phyloP scores from a whole-genome alignment of 2,888 invertebrate species.

The Saturnia japonica region DNA sequence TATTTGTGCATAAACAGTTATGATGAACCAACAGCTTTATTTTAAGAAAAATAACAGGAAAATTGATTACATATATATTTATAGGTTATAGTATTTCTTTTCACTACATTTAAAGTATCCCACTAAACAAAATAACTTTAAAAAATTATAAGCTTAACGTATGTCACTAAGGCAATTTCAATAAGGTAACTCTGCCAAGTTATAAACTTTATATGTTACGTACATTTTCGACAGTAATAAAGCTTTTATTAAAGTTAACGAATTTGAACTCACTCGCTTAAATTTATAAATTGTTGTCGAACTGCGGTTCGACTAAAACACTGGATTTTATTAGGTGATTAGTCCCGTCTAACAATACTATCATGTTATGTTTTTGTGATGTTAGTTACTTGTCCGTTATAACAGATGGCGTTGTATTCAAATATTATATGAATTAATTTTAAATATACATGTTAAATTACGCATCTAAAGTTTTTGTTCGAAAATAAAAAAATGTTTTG shows the following conservation, averaged over 20 bases:
- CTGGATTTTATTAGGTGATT: too few relatives aligned
- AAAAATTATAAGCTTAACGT: background rate
- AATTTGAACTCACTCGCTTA: background rate
- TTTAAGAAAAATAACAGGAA: background rate
- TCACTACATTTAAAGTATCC: too few relatives aligned
- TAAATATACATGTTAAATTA: background rate
- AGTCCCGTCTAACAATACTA: too few relatives aligned
- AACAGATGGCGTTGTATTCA: constrained; percentile 16
- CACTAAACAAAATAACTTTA: too few relatives aligned
- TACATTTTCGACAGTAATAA: background rate
- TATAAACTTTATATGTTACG: background rate
- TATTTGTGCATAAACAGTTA: constrained; percentile 21
- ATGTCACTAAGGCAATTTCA: too few relatives aligned
- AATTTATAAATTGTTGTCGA: background rate
- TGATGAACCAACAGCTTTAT: constrained; percentile 15
- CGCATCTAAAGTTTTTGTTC: background rate
- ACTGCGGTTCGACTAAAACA: too few relatives aligned
- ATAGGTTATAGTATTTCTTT: too few relatives aligned
- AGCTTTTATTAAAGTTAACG: background rate
- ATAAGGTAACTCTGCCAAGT: too few relatives aligned
- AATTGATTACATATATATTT: too few relatives aligned
- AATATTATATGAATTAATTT: background rate
- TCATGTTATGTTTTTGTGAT: background rate
- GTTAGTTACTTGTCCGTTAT: background rate
- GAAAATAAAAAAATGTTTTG: background rate